phyloP scores from a whole-genome alignment of 2,797 vertebrate genomes.

The Betta splendens region DNA sequence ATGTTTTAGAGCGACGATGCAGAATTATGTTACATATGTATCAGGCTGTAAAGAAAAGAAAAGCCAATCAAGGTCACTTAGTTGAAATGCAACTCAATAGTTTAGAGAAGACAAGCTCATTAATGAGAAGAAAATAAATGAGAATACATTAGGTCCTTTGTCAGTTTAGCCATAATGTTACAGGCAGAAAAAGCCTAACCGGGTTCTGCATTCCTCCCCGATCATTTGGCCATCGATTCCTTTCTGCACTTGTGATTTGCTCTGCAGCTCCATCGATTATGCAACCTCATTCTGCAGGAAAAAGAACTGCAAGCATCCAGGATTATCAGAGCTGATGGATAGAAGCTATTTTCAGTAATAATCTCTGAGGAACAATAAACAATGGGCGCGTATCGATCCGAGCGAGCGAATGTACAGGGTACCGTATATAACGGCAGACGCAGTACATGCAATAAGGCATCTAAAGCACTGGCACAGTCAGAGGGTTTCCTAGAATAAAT shows the following conservation, averaged over 20 bases:
- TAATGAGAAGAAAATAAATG: constrained; percentile 12
- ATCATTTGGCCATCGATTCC: constrained; percentile 36
- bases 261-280: constrained; percentile 37
- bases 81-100: too few species aligned
- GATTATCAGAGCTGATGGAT: constrained; percentile 37
- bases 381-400: constrained; percentile 46
- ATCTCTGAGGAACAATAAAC: constrained; percentile 34
- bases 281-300: constrained; percentile 27
- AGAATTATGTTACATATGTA: not conserved
- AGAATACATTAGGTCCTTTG: not conserved
- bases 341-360: constrained; percentile 38
- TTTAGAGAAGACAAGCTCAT: not conserved
- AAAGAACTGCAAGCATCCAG: constrained; percentile 29
- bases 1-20: constrained; percentile 5
- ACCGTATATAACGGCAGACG: not conserved
- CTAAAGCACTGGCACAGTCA: constrained; percentile 6
- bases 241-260: not conserved
- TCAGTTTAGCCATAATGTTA: not conserved
- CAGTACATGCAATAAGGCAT: constrained; percentile 4
- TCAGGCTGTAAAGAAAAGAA: not conserved
- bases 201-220: constrained; percentile 16
- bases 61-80: too few species aligned
- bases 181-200: not conserved
- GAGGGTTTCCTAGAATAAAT: constrained; percentile 10
- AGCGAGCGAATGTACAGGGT: constrained; percentile 8